Conservation (phyloP, 2,113 vertebrate species). For the Pteropus alecto region DNA sequence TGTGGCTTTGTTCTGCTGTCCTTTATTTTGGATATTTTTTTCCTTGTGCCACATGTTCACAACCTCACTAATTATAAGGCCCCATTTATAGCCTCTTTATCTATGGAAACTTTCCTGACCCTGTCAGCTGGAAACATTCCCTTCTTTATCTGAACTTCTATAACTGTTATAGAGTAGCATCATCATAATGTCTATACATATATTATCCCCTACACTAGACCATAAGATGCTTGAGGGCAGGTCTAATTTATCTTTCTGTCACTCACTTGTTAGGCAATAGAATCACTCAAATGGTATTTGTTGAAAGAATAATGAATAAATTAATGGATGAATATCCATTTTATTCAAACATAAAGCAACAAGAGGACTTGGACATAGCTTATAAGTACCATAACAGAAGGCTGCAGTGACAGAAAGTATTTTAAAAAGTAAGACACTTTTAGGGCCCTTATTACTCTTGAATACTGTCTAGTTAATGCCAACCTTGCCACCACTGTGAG, state of each 20-base stretch:
- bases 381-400: neutral
- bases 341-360: neutral
- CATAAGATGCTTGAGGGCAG: neutral
- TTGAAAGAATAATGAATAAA: neutral
- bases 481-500: neutral
- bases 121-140: neutral
- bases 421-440: neutral
- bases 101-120: neutral
- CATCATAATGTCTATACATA: neutral
- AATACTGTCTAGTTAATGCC: neutral
- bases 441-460: neutral
- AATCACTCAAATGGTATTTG: neutral
- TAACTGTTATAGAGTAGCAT: neutral
- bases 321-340: neutral
- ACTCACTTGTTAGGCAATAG: neutral
- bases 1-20: neutral
- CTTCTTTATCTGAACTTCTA: neutral
- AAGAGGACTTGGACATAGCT: neutral
- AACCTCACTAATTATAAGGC: neutral
- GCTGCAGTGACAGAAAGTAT: neutral
- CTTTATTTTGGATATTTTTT: neutral
- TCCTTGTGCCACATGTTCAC: neutral
- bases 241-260: neutral
- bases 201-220: neutral
- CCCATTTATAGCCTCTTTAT: neutral